Conservation (phyloP, 2,888 invertebrate genomes). For the Sminthurides aquaticus region DNA sequence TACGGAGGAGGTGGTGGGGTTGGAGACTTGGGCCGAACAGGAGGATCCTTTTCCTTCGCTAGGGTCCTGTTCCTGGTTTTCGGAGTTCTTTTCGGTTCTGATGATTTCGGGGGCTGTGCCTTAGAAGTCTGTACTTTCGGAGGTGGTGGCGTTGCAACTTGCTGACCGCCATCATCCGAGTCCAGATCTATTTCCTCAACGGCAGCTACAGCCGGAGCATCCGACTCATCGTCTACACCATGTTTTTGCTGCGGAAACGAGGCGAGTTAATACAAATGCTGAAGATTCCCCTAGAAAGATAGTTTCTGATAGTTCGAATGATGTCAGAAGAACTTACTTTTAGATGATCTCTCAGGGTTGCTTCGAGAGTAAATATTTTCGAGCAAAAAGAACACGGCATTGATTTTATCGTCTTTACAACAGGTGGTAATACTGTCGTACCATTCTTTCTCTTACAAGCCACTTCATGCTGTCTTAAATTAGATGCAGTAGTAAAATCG, state of each 20-base stretch:
- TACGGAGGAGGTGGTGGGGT: not conserved
- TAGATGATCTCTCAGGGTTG: constrained; percentile 16
- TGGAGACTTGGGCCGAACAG: not conserved
- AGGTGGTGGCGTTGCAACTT: not conserved
- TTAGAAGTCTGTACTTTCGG: not conserved
- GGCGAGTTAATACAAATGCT: too few species aligned
- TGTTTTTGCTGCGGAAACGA: constrained; percentile 15
- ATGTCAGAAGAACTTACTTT: constrained; percentile 10
- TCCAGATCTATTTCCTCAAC: constrained; percentile 21
- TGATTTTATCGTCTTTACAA: not conserved
- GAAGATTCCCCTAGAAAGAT: too few species aligned
- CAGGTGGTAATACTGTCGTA: not conserved
- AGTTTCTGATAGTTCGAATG: not conserved
- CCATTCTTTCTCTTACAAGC: not conserved
- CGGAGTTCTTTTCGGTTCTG: not conserved
- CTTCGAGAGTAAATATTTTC: constrained; percentile 13
- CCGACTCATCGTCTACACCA: not conserved
- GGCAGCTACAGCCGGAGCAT: not conserved
- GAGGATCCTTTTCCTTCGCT: not conserved
- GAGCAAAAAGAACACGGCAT: constrained; percentile 15
- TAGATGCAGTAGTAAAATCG: not conserved
- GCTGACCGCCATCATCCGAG: constrained; percentile 20
- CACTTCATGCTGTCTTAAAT: not conserved
- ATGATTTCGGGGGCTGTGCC: not conserved
- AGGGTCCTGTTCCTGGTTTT: not conserved